These are phyloP conservation scores for Serilophus lunatus DNA, from an alignment of 2,113 vertebrate species.

Conservation along the genomic window DNA sequence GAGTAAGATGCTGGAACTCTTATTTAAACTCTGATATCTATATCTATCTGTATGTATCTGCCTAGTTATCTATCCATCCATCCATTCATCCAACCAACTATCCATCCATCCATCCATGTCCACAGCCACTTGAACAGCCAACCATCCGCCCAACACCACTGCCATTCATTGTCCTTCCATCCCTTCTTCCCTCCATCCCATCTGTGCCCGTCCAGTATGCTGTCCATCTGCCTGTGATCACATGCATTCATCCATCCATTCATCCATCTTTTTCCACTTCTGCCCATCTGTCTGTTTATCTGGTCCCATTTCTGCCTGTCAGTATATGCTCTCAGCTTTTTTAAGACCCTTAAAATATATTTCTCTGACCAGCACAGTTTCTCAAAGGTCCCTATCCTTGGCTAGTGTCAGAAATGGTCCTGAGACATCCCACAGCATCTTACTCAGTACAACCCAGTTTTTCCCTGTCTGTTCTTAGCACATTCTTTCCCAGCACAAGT, in stretches of 20 bases:
- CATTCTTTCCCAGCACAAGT: not conserved
- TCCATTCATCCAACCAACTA: not conserved
- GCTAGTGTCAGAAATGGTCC: not conserved
- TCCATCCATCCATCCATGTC: not conserved
- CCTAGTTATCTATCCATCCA: not conserved
- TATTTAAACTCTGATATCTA: not conserved
- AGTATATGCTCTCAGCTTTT: not conserved
- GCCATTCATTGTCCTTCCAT: not conserved
- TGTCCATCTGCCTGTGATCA: not conserved
- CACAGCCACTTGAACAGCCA: not conserved
- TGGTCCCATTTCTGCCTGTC: not conserved
- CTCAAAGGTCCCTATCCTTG: not conserved
- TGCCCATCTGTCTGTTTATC: not conserved
- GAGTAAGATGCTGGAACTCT: not conserved
- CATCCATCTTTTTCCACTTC: not conserved
- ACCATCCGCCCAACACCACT: not conserved
- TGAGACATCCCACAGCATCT: not conserved
- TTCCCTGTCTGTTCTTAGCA: not conserved
- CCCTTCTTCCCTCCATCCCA: not conserved
- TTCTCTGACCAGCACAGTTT: not conserved
- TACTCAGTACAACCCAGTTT: not conserved
- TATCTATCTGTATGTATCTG: not conserved
- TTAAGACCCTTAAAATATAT: not conserved
- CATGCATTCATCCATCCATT: not conserved
- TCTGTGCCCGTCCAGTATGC: not conserved